Evolutionary conservation across 2,113 vertebrate genomes (phyloP).

Genomic region (Calyptomena viridis): DNA sequence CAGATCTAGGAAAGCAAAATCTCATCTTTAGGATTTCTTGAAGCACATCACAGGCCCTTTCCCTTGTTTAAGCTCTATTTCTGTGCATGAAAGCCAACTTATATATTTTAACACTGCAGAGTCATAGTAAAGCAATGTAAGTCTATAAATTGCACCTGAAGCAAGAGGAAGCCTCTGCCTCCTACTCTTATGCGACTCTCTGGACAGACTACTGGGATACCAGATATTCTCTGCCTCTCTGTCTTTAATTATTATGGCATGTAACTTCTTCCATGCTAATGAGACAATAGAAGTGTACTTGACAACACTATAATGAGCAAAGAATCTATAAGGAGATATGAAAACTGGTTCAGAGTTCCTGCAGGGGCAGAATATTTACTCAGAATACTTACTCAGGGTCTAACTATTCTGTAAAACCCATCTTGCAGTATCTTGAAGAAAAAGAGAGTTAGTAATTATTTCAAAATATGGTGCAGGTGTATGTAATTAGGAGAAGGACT

Average conservation of each 20-base stretch:
- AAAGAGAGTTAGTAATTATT: background rate
- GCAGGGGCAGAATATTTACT: background rate
- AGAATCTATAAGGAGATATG: background rate
- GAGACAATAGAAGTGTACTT: background rate
- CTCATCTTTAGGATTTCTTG: background rate
- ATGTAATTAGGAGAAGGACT: background rate
- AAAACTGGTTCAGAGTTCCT: background rate
- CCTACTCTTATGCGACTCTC: background rate
- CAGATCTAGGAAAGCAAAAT: background rate
- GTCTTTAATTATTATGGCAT: background rate
- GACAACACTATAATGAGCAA: background rate
- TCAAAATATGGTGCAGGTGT: background rate
- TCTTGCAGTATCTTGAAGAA: background rate
- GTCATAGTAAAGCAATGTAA: background rate
- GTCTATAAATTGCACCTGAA: background rate
- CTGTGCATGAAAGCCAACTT: background rate
- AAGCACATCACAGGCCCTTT: background rate
- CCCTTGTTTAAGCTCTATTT: background rate
- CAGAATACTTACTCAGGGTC: background rate
- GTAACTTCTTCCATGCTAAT: background rate
- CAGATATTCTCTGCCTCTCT: background rate
- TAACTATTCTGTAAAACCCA: background rate
- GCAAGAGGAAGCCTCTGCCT: background rate
- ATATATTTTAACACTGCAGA: background rate
- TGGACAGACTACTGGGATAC: background rate